These are phyloP conservation scores for Plagodis pulveraria DNA, from an alignment of 2,888 invertebrate species.

Conservation along the genomic window DNA sequence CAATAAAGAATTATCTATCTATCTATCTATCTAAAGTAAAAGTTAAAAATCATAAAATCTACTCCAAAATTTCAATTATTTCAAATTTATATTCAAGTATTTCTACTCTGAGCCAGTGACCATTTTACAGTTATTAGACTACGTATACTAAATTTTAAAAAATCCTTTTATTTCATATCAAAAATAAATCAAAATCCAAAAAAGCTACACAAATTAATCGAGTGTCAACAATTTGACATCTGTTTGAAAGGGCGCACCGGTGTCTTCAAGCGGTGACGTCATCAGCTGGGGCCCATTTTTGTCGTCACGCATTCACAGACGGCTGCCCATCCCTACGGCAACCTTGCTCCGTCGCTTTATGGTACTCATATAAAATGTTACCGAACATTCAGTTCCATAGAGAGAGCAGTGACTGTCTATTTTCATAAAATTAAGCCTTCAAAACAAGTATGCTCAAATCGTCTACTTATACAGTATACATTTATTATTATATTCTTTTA, in stretches of 20 bases:
- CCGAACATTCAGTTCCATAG: conserved; percentile 15
- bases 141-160: no score
- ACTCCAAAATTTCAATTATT: no score
- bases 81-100: no score
- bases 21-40: no score
- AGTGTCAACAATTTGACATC: conserved; percentile 39
- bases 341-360: conserved; percentile 18
- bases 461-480: no score
- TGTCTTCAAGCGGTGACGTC: conserved; percentile 44
- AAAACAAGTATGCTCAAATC: no score
- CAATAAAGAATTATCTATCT: no score
- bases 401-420: neutral
- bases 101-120: no score
- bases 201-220: neutral
- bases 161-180: neutral
- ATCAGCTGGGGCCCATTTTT: conserved; percentile 51
- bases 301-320: conserved; percentile 49
- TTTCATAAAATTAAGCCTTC: neutral
- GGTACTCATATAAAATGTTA: conserved; percentile 21
- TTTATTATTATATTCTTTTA: no score
- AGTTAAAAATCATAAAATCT: no score
- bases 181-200: no score
- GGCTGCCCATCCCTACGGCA: conserved; percentile 34
- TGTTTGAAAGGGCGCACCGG: conserved; percentile 44
- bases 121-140: no score